These are phyloP conservation scores for Drosophila macrospina DNA, from an alignment of 2,888 invertebrate species.

Conservation along the genomic window DNA sequence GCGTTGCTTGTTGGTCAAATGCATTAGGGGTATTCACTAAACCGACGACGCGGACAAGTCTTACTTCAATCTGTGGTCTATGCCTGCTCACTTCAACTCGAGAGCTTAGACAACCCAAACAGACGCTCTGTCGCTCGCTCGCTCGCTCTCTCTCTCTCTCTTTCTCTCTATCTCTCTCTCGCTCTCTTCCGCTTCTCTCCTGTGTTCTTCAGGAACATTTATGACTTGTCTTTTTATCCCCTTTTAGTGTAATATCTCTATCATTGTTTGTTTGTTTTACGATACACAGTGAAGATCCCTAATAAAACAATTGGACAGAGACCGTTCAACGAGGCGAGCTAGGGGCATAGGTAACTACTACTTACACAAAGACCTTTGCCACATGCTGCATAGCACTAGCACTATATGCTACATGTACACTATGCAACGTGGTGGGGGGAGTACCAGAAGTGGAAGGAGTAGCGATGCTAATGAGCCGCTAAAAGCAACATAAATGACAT, in stretches of 20 bases:
- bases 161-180: background rate
- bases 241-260: slow-evolving; percentile 19
- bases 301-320: slow-evolving; percentile 62
- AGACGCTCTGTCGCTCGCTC: too few species aligned
- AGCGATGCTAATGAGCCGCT: slow-evolving; percentile 77
- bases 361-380: slow-evolving; percentile 22
- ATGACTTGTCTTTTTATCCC: slow-evolving; percentile 20
- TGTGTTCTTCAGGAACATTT: slow-evolving; percentile 15
- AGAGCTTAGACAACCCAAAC: too few species aligned
- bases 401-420: slow-evolving; percentile 4
- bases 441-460: slow-evolving; percentile 17
- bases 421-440: background rate
- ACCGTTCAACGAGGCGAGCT: background rate
- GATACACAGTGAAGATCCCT: slow-evolving; percentile 58
- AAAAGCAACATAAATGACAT: slow-evolving; percentile 80
- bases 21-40: slow-evolving; percentile 43
- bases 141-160: too few species aligned
- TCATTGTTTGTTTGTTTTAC: slow-evolving; percentile 46
- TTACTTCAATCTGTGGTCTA: background rate
- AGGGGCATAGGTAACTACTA: slow-evolving; percentile 45
- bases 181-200: background rate
- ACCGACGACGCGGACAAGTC: background rate
- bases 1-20: slow-evolving; percentile 23
- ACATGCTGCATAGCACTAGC: slow-evolving; percentile 11
- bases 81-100: background rate